Percentiles rank a stretch among this genome's conserved stretches.
Conservation (phyloP, 2,113 vertebrate species). For the Ailuropoda melanoleuca region DNA sequence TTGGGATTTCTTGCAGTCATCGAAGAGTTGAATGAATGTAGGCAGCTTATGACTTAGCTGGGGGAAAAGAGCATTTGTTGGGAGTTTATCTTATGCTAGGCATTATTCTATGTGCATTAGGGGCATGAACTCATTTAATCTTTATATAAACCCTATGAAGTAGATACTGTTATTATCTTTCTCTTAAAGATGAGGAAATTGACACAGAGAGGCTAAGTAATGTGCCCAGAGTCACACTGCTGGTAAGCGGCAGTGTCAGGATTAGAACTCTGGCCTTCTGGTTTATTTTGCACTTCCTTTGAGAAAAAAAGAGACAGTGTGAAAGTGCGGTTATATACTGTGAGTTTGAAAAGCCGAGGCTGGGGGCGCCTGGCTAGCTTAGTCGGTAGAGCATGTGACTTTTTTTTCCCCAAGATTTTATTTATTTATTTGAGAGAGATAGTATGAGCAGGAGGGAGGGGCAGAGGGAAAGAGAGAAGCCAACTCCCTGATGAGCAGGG, state of each 20-base stretch:
- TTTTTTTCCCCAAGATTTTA: neutral
- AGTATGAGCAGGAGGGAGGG: neutral
- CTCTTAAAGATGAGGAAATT: constrained; percentile 31
- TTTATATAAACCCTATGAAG: neutral
- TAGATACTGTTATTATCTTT: neutral
- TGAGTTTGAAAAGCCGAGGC: neutral
- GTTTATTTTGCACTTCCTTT: neutral
- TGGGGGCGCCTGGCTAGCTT: neutral
- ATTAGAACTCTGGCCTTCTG: constrained; percentile 16
- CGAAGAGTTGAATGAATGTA: neutral
- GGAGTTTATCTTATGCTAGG: neutral
- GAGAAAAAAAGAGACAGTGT: neutral
- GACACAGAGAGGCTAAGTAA: neutral
- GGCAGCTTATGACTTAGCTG: neutral
- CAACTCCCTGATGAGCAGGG: neutral
- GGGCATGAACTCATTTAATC: neutral
- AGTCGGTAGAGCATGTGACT: neutral
- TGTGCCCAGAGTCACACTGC: neutral
- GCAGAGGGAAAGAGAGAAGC: neutral
- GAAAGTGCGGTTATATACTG: neutral
- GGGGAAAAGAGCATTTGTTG: neutral
- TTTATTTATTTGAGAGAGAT: too few species aligned
- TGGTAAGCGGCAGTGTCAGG: neutral
- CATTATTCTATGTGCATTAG: neutral
- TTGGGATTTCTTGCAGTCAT: constrained; percentile 6